A percentile compares a stretch with the other conserved stretches of the same genome.
Evolutionary conservation across 2,113 vertebrate species (phyloP).

Genomic region (Cryptomyrus ogoouensis): DNA sequence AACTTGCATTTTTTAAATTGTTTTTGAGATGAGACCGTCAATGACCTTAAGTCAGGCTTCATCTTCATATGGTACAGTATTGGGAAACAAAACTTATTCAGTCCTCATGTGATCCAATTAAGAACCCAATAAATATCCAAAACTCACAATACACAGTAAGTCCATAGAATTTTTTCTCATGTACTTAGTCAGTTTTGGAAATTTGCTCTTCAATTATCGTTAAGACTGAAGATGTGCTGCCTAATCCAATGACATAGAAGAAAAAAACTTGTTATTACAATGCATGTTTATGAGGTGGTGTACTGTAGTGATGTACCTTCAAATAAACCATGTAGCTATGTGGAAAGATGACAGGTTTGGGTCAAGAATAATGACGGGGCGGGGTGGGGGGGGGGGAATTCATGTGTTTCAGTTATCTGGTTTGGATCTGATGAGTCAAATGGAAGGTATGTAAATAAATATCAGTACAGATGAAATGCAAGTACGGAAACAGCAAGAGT

Average conservation of each 20-base stretch:
- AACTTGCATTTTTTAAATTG: background rate
- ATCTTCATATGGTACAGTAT: background rate
- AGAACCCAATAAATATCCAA: background rate
- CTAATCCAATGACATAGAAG: conserved; percentile 30
- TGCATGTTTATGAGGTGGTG: background rate
- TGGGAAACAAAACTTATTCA: background rate
- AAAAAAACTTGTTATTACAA: conserved; percentile 26
- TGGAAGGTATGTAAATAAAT: background rate
- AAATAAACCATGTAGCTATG: conserved; percentile 17
- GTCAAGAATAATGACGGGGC: background rate
- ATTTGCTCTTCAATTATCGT: background rate
- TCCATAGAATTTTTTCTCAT: background rate
- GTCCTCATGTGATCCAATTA: background rate
- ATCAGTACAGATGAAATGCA: background rate
- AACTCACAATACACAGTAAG: background rate
- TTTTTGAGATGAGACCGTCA: background rate
- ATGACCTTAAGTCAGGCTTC: background rate
- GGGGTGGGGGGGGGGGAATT: background rate
- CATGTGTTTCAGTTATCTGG: conserved; percentile 1
- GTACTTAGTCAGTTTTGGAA: background rate
- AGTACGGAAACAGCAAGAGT: background rate
- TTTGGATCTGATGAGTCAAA: background rate
- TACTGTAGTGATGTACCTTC: conserved; percentile 18
- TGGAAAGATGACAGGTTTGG: background rate
- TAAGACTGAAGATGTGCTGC: conserved; percentile 12